A percentile compares a stretch with the other conserved stretches of the same genome.
These are phyloP conservation scores for Temnopleurus reevesii DNA, from an alignment of 53 echinoderm and acorn worm species.

Conservation along the genomic window DNA sequence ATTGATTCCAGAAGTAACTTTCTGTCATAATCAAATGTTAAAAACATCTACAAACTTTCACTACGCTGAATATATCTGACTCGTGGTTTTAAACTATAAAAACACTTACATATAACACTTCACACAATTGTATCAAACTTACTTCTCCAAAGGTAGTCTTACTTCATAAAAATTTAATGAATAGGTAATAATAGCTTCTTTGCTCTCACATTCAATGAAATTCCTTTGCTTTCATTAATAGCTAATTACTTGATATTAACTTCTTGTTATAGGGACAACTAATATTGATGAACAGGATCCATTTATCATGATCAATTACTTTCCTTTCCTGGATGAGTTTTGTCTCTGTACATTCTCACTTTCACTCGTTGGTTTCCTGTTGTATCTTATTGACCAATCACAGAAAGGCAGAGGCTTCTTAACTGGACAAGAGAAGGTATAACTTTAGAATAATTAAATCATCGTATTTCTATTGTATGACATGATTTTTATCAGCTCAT, in stretches of 20 bases:
- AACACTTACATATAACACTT: no score
- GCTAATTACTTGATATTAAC: not conserved
- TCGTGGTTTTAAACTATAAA: no score
- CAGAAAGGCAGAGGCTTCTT: not conserved
- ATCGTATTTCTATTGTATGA: no score
- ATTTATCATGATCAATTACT: conserved; percentile 23
- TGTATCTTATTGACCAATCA: not conserved
- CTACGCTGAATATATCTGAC: no score
- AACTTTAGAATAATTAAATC: no score
- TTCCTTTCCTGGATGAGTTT: conserved; percentile 2
- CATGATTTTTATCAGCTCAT: no score
- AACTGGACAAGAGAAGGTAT: no score
- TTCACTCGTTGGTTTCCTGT: conserved; percentile 15
- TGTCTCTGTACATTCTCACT: conserved; percentile 18
- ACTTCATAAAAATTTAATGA: no score
- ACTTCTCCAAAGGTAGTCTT: no score
- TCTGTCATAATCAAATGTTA: not conserved
- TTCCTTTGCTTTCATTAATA: not conserved
- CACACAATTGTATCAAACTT: no score
- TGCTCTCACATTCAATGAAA: not conserved
- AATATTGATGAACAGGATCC: not conserved
- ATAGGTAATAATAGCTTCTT: not conserved
- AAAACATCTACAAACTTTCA: no score
- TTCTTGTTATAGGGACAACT: not conserved
- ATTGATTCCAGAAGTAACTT: not conserved